Evolutionary conservation across 2,888 invertebrate species (phyloP), one percentile per base, ranked within the genome.

Genomic region (Parnassius smintheus): DNA sequence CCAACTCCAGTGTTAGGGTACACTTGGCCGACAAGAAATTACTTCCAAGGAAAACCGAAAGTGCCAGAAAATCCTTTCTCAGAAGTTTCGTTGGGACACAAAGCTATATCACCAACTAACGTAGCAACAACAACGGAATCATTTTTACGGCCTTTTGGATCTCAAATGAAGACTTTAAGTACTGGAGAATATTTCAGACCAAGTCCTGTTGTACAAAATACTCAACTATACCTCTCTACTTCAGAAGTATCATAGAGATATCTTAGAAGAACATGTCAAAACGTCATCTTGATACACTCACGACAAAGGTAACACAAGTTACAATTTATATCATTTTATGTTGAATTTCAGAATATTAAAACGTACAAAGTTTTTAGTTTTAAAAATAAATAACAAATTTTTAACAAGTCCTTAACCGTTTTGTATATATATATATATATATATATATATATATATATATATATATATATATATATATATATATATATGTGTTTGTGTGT

Each of bases 1-100:
- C 65, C 65, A 13, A 66, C 68, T 9, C 59, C 54, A 54, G 53
- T 61, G 46, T 64, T 45, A 35, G 56, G 49, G n/a, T 55, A 25
- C 2, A 42, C n/a, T 42, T 64, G 48, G 64, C 64, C 45, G 11
- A 46, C 2, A 12, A 53, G 41, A 11, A 53, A 53, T 46, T 56
- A 52, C 35, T 56, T 42, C 48, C 56, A 52, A 11, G 56, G 2
- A 9, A 18, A 35, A 13, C 46, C 56, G 18, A 46, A 56, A 13
- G 13, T 48, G 8, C 55, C 62, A 13, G 12, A 48, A 41, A 18
- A 25, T 2, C 56, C 46, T 12, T 63, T 59, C 12, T 44, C 50
- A n/a, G 59, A 59, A 51, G n/a, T 46, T 42, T 56, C 63, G n/a
- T 42, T 51, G 12, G 9, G n/a, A 42, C 2, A 50, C 7, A 41